Conservation (phyloP, 64 coral and sea anemone genomes). For the Dendronephthya gigantea region DNA sequence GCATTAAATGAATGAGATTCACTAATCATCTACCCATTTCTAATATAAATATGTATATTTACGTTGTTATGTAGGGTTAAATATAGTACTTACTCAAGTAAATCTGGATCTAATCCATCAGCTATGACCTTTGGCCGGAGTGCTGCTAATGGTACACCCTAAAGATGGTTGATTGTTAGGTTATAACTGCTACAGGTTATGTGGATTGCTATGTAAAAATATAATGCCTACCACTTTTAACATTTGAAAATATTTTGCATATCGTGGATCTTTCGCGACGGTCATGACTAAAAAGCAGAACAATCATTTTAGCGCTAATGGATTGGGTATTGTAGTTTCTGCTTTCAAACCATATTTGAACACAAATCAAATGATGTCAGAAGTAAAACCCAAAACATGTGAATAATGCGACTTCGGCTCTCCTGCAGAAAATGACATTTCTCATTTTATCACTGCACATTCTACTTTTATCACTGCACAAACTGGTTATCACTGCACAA, state of each 20-base stretch:
- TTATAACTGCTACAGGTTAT: too few relatives aligned
- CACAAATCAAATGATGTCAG: too few relatives aligned
- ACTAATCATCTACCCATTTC: not conserved
- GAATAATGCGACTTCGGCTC: too few relatives aligned
- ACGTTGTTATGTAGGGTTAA: not conserved
- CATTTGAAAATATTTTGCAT: conserved; percentile 99
- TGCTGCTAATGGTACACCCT: conserved; percentile 70
- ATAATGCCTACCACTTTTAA: conserved; percentile 74
- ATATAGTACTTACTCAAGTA: conserved; percentile 72
- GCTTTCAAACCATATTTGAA: too few relatives aligned
- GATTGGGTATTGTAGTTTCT: not conserved
- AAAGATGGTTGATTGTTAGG: not conserved
- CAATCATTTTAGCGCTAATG: not conserved
- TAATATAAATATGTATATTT: not conserved
- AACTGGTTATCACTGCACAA: too few relatives aligned
- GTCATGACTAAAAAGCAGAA: conserved; percentile 57
- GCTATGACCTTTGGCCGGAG: conserved; percentile 57
- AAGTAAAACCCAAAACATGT: too few relatives aligned
- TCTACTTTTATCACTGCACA: too few relatives aligned
- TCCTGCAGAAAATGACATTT: too few relatives aligned
- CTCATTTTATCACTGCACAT: too few relatives aligned
- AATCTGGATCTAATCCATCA: conserved; percentile 81
- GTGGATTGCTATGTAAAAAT: not conserved
- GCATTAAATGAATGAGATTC: not conserved
- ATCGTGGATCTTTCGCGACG: conserved; percentile 92